Evolutionary conservation across 2,888 invertebrate species (phyloP).

Genomic region (Allolobophora icterica): DNA sequence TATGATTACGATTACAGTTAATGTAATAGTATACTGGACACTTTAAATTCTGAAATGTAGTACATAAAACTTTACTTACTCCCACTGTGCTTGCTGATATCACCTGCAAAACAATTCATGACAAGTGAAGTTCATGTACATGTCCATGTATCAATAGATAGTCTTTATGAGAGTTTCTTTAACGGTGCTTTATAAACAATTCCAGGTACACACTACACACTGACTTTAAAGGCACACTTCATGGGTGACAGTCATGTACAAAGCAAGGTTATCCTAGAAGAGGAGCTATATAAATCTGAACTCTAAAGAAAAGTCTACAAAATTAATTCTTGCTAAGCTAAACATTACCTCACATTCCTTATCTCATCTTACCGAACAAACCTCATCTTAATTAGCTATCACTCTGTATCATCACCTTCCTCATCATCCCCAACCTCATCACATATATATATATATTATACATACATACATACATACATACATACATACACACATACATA

Average conservation of each 20-base stretch:
- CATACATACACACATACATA: too few species aligned
- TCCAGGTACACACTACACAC: not conserved
- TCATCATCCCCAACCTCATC: too few species aligned
- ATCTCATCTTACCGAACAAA: not conserved
- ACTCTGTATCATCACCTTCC: too few species aligned
- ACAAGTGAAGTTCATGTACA: constrained; percentile 14
- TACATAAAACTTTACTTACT: not conserved
- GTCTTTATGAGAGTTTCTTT: too few species aligned
- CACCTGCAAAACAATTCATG: not conserved
- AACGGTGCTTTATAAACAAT: not conserved
- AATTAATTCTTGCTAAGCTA: not conserved
- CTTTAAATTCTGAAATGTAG: not conserved
- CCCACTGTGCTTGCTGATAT: not conserved
- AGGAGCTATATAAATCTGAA: not conserved
- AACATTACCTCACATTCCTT: not conserved
- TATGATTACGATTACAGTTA: too few species aligned
- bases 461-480: too few species aligned
- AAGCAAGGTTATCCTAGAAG: not conserved
- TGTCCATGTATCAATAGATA: not conserved
- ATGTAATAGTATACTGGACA: too few species aligned
- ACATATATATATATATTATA: too few species aligned
- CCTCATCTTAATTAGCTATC: too few species aligned
- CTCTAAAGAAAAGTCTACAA: not conserved
- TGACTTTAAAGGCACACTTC: not conserved
- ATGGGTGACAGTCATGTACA: not conserved